Conservation (phyloP, 2,888 invertebrate species). For the Scaptomyza cyrtandrae region DNA sequence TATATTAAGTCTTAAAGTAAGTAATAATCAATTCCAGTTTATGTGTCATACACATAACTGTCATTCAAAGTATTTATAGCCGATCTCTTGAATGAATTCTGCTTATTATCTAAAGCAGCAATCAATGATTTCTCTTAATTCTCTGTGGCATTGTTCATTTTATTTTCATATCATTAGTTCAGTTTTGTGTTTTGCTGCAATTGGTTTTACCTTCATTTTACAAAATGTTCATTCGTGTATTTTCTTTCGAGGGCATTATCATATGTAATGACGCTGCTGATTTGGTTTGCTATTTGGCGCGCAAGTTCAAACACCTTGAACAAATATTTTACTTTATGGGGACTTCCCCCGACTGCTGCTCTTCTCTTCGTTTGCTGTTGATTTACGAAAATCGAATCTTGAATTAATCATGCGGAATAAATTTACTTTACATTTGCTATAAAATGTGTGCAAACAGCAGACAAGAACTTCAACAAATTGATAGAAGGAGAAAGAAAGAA, state of each 20-base stretch:
- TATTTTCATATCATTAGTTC: constrained; percentile 72
- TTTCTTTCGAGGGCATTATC: constrained; percentile 67
- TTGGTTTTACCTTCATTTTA: constrained; percentile 26
- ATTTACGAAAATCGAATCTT: constrained; percentile 75
- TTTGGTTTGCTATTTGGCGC: constrained; percentile 58
- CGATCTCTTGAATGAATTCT: constrained; percentile 14
- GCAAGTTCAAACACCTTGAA: constrained; percentile 78
- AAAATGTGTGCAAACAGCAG: constrained; percentile 22
- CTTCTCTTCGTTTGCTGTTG: constrained; percentile 23
- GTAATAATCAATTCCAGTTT: no score
- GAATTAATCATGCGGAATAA: constrained; percentile 84
- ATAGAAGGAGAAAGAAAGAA: background rate
- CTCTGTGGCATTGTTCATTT: constrained; percentile 32
- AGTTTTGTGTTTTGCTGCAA: constrained; percentile 40
- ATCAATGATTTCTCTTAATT: constrained; percentile 39
- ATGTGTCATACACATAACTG: background rate
- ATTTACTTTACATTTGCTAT: constrained; percentile 71
- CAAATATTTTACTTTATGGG: constrained; percentile 70
- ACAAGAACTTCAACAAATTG: background rate
- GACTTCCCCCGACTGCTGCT: constrained; percentile 12
- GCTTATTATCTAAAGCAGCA: constrained; percentile 16
- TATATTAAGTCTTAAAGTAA: no score
- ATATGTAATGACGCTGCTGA: constrained; percentile 81
- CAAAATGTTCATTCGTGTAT: constrained; percentile 14
- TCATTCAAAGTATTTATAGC: background rate